Evolutionary conservation across 2,888 invertebrate species (phyloP).

Genomic region (Orchestes rusci): DNA sequence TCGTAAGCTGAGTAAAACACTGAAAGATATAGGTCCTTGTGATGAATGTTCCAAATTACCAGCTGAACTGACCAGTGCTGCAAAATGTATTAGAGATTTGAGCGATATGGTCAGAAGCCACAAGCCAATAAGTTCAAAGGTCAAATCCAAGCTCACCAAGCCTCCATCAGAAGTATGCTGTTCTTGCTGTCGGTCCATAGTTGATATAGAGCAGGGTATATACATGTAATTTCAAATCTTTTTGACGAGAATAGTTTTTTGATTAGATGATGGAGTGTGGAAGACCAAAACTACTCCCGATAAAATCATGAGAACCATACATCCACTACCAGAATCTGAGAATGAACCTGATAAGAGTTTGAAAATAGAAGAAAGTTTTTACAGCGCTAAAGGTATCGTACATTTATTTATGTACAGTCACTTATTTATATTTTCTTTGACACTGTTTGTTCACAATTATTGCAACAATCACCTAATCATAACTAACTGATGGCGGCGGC

Average conservation of each 20-base stretch:
- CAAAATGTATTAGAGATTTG: conserved; percentile 36
- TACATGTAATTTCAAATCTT: too few species aligned
- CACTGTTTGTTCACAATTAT: too few species aligned
- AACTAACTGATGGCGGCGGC: too few species aligned
- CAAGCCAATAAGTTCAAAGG: conserved; percentile 1
- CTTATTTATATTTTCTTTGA: too few species aligned
- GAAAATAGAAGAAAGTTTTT: too few species aligned
- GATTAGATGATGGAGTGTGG: neutral
- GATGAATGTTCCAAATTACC: conserved; percentile 32
- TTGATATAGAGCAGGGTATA: too few species aligned
- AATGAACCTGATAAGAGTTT: too few species aligned
- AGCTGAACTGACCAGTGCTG: conserved; percentile 35
- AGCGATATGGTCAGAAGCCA: conserved; percentile 34
- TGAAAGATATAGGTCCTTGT: conserved; percentile 34
- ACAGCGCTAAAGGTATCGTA: conserved; percentile 13
- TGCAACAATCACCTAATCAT: too few species aligned
- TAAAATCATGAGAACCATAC: conserved; percentile 20
- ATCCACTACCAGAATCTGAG: conserved; percentile 16
- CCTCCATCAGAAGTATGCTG: neutral
- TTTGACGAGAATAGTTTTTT: too few species aligned
- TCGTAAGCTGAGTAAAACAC: conserved; percentile 35
- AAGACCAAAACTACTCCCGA: neutral
- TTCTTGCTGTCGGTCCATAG: too few species aligned
- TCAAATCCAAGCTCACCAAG: neutral
- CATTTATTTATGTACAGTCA: too few species aligned